phyloP scores from a whole-genome alignment of 2,888 invertebrate species.

The Drosophila niveifrons region DNA sequence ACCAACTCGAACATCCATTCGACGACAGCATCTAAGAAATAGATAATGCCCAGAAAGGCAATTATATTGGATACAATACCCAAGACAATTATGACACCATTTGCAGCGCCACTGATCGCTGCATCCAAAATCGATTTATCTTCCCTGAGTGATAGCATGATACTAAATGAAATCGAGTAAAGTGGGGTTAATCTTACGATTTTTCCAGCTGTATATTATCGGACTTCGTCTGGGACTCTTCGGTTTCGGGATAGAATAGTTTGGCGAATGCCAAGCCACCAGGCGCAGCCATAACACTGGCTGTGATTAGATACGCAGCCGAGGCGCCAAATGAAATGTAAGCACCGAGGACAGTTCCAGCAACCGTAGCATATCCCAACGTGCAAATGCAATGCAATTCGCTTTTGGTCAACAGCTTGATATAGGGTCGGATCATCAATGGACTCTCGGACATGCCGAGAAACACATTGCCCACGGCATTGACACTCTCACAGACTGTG shows the following conservation, averaged over 20 bases:
- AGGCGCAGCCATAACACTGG: slow-evolving; percentile 98
- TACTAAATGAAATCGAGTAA: not conserved
- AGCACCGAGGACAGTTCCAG: slow-evolving; percentile 95
- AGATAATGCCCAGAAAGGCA: slow-evolving; percentile 52
- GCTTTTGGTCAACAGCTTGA: slow-evolving; percentile 91
- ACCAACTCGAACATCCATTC: slow-evolving; percentile 52
- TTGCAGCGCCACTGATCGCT: slow-evolving; percentile 93
- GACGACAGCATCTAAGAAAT: slow-evolving; percentile 45
- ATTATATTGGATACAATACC: slow-evolving; percentile 89
- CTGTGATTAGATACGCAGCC: slow-evolving; percentile 94
- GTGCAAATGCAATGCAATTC: slow-evolving; percentile 97
- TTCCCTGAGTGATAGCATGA: slow-evolving; percentile 86
- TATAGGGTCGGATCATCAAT: slow-evolving; percentile 93
- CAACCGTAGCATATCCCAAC: slow-evolving; percentile 96
- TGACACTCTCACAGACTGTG: slow-evolving; percentile 96
- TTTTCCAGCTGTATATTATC: slow-evolving; percentile 86
- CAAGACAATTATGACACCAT: slow-evolving; percentile 91
- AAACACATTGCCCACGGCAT: slow-evolving; percentile 96
- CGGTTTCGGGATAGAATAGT: slow-evolving; percentile 95
- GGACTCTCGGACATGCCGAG: slow-evolving; percentile 96
- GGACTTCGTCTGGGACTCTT: slow-evolving; percentile 89
- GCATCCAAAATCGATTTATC: slow-evolving; percentile 94
- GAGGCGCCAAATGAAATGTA: slow-evolving; percentile 95
- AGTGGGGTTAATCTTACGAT: slow-evolving; percentile 86
- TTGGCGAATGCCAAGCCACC: slow-evolving; percentile 96